phyloP scores from a whole-genome alignment of 1,140 invertebrate genomes.

The Paraescarpia echinospica region DNA sequence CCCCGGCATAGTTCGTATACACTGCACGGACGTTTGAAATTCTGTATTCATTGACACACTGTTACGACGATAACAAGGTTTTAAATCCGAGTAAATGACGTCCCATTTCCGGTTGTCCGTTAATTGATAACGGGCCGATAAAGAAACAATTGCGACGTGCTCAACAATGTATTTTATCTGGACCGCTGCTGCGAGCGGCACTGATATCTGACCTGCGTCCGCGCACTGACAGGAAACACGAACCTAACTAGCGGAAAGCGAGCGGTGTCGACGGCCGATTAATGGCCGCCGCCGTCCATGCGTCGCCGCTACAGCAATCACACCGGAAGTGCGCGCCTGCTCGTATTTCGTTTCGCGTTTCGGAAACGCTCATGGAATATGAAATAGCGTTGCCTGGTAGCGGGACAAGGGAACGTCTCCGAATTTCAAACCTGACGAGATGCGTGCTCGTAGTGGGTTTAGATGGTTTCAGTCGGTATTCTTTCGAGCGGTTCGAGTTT shows the following conservation, averaged over 20 bases:
- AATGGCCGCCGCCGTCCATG: not conserved
- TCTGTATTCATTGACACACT: not conserved
- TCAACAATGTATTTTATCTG: not conserved
- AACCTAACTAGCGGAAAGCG: constrained; percentile 31
- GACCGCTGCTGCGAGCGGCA: no score
- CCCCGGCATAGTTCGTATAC: no score
- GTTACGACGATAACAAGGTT: not conserved
- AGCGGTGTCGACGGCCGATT: constrained; percentile 1
- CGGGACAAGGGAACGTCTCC: not conserved
- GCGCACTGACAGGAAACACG: constrained; percentile 18
- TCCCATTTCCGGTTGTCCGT: not conserved
- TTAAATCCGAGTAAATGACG: not conserved
- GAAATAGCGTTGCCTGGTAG: not conserved
- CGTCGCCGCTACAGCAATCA: not conserved
- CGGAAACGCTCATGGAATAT: not conserved
- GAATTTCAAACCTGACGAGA: not conserved
- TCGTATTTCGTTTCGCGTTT: constrained; percentile 5
- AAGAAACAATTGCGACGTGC: not conserved
- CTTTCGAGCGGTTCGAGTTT: not conserved
- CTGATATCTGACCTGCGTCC: not conserved
- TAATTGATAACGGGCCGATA: not conserved
- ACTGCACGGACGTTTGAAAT: not conserved
- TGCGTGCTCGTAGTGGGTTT: no score
- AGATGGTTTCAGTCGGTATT: no score
- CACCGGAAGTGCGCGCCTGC: constrained; percentile 15